Evolutionary conservation across 2,888 invertebrate species (phyloP), one percentile per base, ranked within the genome.

Genomic region (Metacarcinus magister): DNA sequence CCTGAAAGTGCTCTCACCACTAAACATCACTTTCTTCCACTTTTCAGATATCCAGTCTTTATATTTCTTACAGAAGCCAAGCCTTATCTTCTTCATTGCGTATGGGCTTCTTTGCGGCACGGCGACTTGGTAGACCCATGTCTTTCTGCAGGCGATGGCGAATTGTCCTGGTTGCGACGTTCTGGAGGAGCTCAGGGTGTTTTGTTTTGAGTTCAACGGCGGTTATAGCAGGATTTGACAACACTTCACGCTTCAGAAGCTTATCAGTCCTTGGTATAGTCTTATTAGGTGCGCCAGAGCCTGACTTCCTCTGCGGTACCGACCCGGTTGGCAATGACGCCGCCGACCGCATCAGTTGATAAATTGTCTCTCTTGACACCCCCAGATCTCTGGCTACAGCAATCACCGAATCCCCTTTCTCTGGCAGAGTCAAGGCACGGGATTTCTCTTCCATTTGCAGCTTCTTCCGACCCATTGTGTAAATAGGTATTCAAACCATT

Each of bases 311-410:
- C 93, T 54, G 46, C n/a, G 93, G 93, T 48, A 60, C 93, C 93
- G 0, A 48, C 60, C 93, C 54, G n/a, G 46, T 16, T 93, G 93
- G 28, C 67, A 93, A 67, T 93, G 54, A n/a, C 48, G 54, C n/a
- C 60, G 54, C 48, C 32, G 48, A 23, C 48, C 92, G 92, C 93
- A n/a, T 48, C 93, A 93, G 54, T 67, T 93, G 93, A 67, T 54
- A 93, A 60, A 93, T 67, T 10, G 60, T 54, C 39, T 93, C 19
- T 93, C 46, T 48, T 28, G 93, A 93, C 46, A 93, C 48, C 54
- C 3, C 93, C n/a, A 93, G 93, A 46, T 93, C 93, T 93, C n/a
- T 93, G n/a, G 46, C 90, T 23, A 90, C 90, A 90, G 90, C 90
- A 90, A 44, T 90, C 90, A 90, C 90, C 7, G 67, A 90, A 16